Conservation (phyloP, 2,113 vertebrate species). For the Tetrax tetrax region DNA sequence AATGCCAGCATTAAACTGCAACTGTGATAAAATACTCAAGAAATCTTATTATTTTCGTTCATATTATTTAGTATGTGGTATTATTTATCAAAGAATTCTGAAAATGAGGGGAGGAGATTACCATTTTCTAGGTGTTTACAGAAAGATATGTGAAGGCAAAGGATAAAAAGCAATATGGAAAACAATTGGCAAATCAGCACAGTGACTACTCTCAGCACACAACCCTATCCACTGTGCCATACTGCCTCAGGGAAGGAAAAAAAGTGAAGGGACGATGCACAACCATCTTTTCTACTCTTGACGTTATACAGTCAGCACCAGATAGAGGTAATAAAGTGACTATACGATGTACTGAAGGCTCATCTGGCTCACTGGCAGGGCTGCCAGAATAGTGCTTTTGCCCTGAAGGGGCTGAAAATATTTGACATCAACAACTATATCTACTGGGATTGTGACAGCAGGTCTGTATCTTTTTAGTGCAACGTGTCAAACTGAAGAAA, state of each 20-base stretch:
- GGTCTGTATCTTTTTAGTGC: constrained; percentile 11
- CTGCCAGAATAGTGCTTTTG: not conserved
- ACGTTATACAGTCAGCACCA: not conserved
- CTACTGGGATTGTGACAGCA: constrained; percentile 34
- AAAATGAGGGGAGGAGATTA: not conserved
- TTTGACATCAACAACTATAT: constrained; percentile 12
- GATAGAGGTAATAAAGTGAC: not conserved
- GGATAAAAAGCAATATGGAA: not conserved
- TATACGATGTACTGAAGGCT: not conserved
- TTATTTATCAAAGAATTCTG: not conserved
- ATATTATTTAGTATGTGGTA: not conserved
- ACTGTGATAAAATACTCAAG: not conserved
- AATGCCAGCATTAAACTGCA: not conserved
- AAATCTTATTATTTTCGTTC: not conserved
- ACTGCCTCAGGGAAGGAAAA: not conserved
- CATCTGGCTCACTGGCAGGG: not conserved
- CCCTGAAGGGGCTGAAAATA: constrained; percentile 25
- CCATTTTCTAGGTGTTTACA: not conserved
- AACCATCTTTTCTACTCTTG: not conserved
- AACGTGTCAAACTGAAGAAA: constrained; percentile 28
- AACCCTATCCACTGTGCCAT: not conserved
- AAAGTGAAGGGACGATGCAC: not conserved
- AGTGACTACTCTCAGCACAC: not conserved
- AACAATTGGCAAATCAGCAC: not conserved
- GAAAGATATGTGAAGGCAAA: not conserved